Evolutionary conservation across 2,113 vertebrate genomes (phyloP).

Genomic region (Sterrhoptilus dennistouni): DNA sequence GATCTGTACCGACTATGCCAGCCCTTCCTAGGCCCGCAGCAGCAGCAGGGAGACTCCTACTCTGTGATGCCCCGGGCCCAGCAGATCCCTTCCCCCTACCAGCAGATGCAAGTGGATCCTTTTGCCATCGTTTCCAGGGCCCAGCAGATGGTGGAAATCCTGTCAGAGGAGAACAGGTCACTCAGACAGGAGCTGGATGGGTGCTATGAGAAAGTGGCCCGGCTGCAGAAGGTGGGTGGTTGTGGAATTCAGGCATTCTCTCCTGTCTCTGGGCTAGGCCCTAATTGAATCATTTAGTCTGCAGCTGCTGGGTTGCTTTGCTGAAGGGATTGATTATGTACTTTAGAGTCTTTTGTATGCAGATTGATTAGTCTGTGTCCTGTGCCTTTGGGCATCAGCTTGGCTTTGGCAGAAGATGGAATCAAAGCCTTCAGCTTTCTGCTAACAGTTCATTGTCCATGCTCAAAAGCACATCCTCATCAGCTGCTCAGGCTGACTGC

Average conservation of each 20-base stretch:
- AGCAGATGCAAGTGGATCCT: slow-evolving; percentile 86
- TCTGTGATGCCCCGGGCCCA: slow-evolving; percentile 84
- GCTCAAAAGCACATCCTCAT: background rate
- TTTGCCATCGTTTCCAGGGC: slow-evolving; percentile 89
- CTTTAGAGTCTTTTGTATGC: background rate
- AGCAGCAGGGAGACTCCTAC: slow-evolving; percentile 79
- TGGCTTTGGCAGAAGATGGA: background rate
- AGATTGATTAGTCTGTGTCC: background rate
- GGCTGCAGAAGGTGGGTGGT: slow-evolving; percentile 88
- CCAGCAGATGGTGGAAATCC: slow-evolving; percentile 94
- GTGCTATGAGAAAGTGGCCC: slow-evolving; percentile 92
- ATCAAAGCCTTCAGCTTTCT: background rate
- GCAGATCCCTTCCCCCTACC: slow-evolving; percentile 81
- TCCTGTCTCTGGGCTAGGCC: background rate
- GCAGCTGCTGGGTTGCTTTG: background rate
- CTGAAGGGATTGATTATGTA: background rate
- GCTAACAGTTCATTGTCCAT: background rate
- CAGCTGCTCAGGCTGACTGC: background rate
- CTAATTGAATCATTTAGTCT: background rate
- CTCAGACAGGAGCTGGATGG: slow-evolving; percentile 91
- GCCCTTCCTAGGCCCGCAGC: slow-evolving; percentile 71
- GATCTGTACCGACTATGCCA: slow-evolving; percentile 73
- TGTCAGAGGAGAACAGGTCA: slow-evolving; percentile 91
- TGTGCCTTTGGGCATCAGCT: background rate
- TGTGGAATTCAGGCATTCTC: background rate